Base-by-base conservation (phyloP, 2,113 vertebrate genomes). In the Falco punctatus region DNA sequence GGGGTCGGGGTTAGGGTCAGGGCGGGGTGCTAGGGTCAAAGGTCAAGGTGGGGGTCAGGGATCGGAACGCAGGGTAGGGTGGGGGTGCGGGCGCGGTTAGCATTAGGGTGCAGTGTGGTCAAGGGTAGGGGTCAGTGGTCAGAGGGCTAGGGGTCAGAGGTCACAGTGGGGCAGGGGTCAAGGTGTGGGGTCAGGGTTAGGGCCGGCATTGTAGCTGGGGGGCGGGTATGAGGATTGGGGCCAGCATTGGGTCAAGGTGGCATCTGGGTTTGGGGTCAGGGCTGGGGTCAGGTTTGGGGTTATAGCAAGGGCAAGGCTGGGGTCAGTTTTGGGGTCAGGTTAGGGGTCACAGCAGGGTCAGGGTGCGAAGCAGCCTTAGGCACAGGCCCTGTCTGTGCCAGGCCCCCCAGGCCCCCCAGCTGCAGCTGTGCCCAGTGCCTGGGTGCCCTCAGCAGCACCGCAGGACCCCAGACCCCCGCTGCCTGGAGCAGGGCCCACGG, bases 401-500 rank as follows among this genome's bases (percentile, higher is more conserved):
- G 69, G n/a, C 65, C 12, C 21, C 3, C n/a, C 40, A 8, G 48
- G 22, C 3, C 2, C 21, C 10, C 30, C 10, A 10, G 55, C 44
- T 20, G 7, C 20, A 30, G 54, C 20, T n/a, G 4, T 24, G 9
- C 26, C 8, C 7, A 3, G 44, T 26, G 51, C 27, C 19, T 17
- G 80, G n/a, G 11, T 35, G 69, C 62, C 4, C 4, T 0, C 3
- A 59, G 70, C 15, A 30, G 70, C 48, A 38, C 28, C 22, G 58
- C 5, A 13, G 57, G 28, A 9, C n/a, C n/a, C 13, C 18, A 4
- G 28, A 3, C 7, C 9, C 28, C 33, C 18, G 6, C 13, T 21
- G 12, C 52, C 58, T 19, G 2, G 32, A 10, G 9, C n/a, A 18
- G 15, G 9, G 19, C 5, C 42, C 4, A 0, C 9, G 5, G 10